Conservation (phyloP, 1,140 invertebrate species). For the Myzus persicae region DNA sequence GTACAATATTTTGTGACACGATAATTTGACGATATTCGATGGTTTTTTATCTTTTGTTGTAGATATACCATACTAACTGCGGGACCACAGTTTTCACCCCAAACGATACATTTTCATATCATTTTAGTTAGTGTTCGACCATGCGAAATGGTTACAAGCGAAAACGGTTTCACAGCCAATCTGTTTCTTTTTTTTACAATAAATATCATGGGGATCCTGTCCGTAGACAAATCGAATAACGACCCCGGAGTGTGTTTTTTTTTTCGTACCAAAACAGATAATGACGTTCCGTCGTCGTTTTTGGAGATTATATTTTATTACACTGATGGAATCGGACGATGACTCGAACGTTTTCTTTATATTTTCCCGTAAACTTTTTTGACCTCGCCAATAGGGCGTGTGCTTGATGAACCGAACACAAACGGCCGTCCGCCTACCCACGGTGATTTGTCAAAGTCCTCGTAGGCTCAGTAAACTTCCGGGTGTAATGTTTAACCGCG, state of each 20-base stretch:
- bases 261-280: slow-evolving; percentile 46
- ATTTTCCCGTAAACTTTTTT: slow-evolving; percentile 49
- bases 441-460: slow-evolving; percentile 55
- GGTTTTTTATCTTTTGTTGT: neutral
- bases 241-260: slow-evolving; percentile 29
- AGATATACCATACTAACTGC: neutral
- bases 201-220: neutral
- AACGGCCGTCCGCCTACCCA: neutral
- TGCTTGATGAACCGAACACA: slow-evolving; percentile 49
- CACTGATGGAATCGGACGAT: slow-evolving; percentile 50
- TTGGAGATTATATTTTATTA: slow-evolving; percentile 56
- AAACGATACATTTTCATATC: slow-evolving; percentile 53
- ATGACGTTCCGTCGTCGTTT: slow-evolving; percentile 29
- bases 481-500: slow-evolving; percentile 32
- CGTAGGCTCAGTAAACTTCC: slow-evolving; percentile 52
- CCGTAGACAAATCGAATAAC: slow-evolving; percentile 54
- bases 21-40: slow-evolving; percentile 42
- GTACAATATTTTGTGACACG: neutral
- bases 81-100: slow-evolving; percentile 39
- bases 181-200: slow-evolving; percentile 44
- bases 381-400: slow-evolving; percentile 48
- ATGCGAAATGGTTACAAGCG: slow-evolving; percentile 49
- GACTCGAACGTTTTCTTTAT: slow-evolving; percentile 50
- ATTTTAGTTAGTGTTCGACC: slow-evolving; percentile 40
- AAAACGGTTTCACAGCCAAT: slow-evolving; percentile 58